phyloP scores from a whole-genome alignment of 2,888 invertebrate species.

The Cordylochernes scorpioides region DNA sequence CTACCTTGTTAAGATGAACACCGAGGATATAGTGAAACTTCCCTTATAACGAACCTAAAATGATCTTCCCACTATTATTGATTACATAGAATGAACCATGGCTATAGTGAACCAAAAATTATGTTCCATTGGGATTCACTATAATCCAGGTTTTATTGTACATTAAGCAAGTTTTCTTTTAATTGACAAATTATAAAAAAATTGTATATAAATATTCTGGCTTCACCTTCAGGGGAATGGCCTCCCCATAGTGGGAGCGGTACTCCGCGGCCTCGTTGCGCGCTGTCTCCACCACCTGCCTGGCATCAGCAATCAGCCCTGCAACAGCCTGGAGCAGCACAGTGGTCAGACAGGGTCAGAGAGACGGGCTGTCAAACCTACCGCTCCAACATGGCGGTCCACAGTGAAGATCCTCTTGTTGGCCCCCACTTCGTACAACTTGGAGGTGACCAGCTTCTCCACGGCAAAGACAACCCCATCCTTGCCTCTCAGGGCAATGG shows the following conservation, averaged over 20 bases:
- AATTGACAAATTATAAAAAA: neutral
- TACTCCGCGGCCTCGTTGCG: slow-evolving; percentile 82
- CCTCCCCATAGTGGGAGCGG: slow-evolving; percentile 57
- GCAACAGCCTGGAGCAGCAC: slow-evolving; percentile 51
- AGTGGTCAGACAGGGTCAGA: too few species aligned
- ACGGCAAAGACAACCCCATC: slow-evolving; percentile 92
- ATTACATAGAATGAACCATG: too few species aligned
- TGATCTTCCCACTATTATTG: too few species aligned
- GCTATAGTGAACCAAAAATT: too few species aligned
- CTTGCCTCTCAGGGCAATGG: slow-evolving; percentile 73
- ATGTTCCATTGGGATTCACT: too few species aligned
- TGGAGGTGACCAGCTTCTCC: slow-evolving; percentile 80
- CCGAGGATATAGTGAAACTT: too few species aligned
- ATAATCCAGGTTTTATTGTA: too few species aligned
- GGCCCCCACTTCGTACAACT: slow-evolving; percentile 68
- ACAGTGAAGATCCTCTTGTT: slow-evolving; percentile 64
- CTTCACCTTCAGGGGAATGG: slow-evolving; percentile 50
- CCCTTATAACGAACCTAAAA: too few species aligned
- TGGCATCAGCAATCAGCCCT: slow-evolving; percentile 74
- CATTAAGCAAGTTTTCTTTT: too few species aligned
- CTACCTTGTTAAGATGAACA: too few species aligned
- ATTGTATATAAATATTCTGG: slow-evolving; percentile 1
- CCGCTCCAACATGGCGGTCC: slow-evolving; percentile 82
- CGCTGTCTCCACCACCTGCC: slow-evolving; percentile 72
- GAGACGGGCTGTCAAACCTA: too few species aligned